Base-by-base conservation (phyloP, 2,797 vertebrate species). In the Amniataba percoides region DNA sequence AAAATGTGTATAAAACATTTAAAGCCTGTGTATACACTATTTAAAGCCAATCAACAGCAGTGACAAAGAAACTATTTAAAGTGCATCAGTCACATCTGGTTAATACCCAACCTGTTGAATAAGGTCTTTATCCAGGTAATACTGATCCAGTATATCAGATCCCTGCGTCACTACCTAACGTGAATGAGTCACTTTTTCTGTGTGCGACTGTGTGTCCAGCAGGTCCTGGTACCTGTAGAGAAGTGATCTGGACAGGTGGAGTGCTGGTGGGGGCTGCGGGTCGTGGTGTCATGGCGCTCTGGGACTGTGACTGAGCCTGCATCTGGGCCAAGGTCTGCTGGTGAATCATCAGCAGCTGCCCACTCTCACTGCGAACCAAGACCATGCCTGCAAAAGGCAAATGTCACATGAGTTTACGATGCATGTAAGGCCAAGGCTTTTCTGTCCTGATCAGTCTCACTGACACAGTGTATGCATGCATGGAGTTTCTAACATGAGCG, bases 291-390 rank as follows among this genome's bases (percentile, higher is more conserved):
- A 98, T 96, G 89, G 96, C 94, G 49, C 94, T 96, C 88, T 98
- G 97, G 73, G 97, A 95, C 92, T 98, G 97, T 27, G 96, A 95
- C 92, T 99, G 97, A 80, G 97, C 97, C 51, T 98, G 97, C 77
- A 97, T 97, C 94, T 99, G 98, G 39, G 97, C 97, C 95, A 99
- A 83, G 56, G 97, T 95, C 86, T 99, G 98, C 91, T 99, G 98
- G 82, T 97, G 97, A 89, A 99, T 98, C 97, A 99, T 93, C 80
- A 98, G 88, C 91, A 99, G 87, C 93, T 99, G 98, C 76, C 98
- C 97, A 0, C 96, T 98, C 89, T 99, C 98, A 5, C 97, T 98
- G 21, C 98, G 96, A 81, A 99, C 96, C 49, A 99, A 89, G 78
- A 99, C 97, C 98, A 99, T 98, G 78, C 98, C 98, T 99, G 88